Evolutionary conservation across 1,140 invertebrate species (phyloP).

Genomic region (Diorhabda sublineata): DNA sequence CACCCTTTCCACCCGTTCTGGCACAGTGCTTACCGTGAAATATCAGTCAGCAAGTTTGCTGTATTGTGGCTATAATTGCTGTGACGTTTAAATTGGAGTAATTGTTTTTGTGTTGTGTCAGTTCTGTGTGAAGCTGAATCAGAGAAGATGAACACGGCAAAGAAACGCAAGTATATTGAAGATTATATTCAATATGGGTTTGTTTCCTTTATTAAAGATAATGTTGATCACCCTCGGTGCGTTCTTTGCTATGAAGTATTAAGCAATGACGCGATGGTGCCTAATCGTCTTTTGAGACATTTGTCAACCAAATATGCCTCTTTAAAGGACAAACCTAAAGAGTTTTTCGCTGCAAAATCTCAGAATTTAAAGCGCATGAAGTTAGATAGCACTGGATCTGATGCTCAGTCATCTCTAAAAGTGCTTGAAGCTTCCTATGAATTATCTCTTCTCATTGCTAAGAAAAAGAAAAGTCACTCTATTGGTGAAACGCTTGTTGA

Average conservation of each 20-base stretch:
- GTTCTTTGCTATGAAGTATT: constrained; percentile 13
- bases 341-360: constrained; percentile 25
- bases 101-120: no score
- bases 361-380: constrained; percentile 23
- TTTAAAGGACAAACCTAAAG: not conserved
- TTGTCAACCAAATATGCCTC: no score
- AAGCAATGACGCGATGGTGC: constrained; percentile 11
- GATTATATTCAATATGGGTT: not conserved
- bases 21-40: no score
- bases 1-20: no score
- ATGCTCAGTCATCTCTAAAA: constrained; percentile 10
- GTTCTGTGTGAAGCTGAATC: no score
- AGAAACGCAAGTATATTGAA: constrained; percentile 5
- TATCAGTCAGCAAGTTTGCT: no score
- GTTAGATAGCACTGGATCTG: no score
- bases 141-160: not conserved
- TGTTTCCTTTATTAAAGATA: constrained; percentile 7
- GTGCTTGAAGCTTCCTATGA: constrained; percentile 28
- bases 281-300: not conserved
- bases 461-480: no score
- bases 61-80: no score
- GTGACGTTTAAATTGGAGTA: no score
- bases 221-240: constrained; percentile 12
- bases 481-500: no score
- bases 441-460: constrained; percentile 23